A percentile compares a stretch with the other conserved stretches of the same genome.
Evolutionary conservation across 2,797 vertebrate species (phyloP).

Genomic region (Uromys caudimaculatus): DNA sequence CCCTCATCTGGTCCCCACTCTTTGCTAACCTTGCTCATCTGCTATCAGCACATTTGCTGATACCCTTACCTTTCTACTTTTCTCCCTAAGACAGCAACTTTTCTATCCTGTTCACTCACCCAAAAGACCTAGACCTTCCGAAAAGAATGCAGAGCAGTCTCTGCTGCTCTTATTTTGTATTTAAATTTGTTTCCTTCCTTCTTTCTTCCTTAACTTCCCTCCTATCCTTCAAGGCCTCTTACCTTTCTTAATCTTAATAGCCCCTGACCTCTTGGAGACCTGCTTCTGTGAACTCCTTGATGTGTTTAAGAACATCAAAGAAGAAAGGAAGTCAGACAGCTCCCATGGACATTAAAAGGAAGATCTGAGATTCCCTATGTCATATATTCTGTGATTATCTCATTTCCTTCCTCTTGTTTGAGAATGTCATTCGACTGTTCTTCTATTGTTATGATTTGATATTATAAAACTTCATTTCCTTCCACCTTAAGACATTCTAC

Average conservation of each 20-base stretch:
- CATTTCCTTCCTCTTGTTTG: not conserved
- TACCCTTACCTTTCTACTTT: slow-evolving; percentile 5
- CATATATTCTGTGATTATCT: not conserved
- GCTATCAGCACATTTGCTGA: slow-evolving; percentile 65
- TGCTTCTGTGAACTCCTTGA: not conserved
- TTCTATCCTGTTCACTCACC: not conserved
- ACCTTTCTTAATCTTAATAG: not conserved
- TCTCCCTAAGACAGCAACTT: slow-evolving; percentile 6
- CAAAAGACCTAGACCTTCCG: not conserved
- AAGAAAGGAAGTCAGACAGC: not conserved
- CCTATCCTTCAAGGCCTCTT: not conserved
- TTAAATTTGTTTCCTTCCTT: not conserved
- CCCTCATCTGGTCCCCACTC: slow-evolving; percentile 34
- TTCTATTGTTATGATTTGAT: not conserved
- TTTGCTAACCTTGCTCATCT: slow-evolving; percentile 59
- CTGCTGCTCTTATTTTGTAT: not conserved
- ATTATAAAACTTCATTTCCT: not conserved
- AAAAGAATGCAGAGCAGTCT: not conserved
- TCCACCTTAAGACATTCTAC: not conserved
- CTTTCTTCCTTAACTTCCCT: not conserved
- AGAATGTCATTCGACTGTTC: not conserved
- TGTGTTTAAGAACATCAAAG: not conserved
- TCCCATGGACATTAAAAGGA: not conserved
- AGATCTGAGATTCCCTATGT: not conserved
- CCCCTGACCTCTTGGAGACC: not conserved